Evolutionary conservation across 1,140 invertebrate genomes (phyloP), one percentile per base, ranked within the genome.

Genomic region (Heliconius hermathena): DNA sequence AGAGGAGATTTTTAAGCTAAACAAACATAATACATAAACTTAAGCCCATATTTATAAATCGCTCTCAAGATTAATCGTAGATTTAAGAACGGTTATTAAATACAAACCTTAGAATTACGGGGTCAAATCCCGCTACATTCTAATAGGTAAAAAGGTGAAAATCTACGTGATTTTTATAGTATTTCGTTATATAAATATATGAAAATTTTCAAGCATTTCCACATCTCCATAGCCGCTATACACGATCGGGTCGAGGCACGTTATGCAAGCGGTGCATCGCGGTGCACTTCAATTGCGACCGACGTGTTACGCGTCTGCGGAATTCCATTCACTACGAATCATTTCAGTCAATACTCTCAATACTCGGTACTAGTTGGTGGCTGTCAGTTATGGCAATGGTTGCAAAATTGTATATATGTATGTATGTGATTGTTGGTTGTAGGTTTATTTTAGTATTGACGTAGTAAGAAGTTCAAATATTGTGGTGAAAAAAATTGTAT

Each of bases 221-320:
- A 29, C 60, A 66, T 66, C 22, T 26, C 60, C 8, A 5, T 5
- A 11, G 22, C 57, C 22, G n/a, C 20, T 66, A 9, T 26, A 22
- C 54, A 41, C 60, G 60, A 29, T 11, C 60, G 22, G 60, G 60
- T 66, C 60, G 60, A 26, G 54, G 22, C 60, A 26, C 9, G 11
- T 66, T 66, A 66, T 22, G 60, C 60, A 66, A 66, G 60, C 60
- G 26, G 11, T 66, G 26, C 60, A 66, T 66, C 22, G 60, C 60
- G 60, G 0, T 66, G 60, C 60, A 66, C 60, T 29, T 66, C 60
- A 29, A 66, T 66, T 26, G 22, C 60, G 22, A 26, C 11, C 22
- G 60, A 66, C 11, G 60, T 66, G 22, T 29, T 66, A 66, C 60
- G 60, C 60, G 22, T 66, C 60, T 66, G 60, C 60, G 60, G 60